These are phyloP conservation scores for Kryptolebias ocellatus DNA, from an alignment of 2,797 vertebrate species.

Conservation along the genomic window DNA sequence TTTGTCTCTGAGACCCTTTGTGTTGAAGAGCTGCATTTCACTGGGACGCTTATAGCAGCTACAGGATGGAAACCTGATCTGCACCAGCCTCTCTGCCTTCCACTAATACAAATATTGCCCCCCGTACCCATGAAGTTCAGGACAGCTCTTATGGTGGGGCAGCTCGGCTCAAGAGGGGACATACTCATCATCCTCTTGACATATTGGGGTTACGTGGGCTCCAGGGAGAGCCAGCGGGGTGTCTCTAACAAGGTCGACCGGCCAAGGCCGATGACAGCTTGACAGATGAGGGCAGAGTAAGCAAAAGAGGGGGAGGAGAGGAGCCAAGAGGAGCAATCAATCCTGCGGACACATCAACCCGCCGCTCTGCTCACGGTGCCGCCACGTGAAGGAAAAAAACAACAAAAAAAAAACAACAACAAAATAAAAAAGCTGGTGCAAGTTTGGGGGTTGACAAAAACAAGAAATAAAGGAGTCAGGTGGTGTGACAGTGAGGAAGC, in stretches of 20 bases:
- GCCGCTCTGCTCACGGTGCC: slow-evolving; percentile 20
- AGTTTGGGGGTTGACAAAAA: neutral
- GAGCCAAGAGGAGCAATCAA: slow-evolving; percentile 38
- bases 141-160: slow-evolving; percentile 35
- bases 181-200: slow-evolving; percentile 75
- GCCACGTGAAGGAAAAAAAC: slow-evolving; percentile 5
- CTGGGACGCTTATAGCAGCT: slow-evolving; percentile 23
- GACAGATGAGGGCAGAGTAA: slow-evolving; percentile 67
- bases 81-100: slow-evolving; percentile 30
- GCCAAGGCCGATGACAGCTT: slow-evolving; percentile 71
- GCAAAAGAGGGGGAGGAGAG: slow-evolving; percentile 44
- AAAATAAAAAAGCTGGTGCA: neutral
- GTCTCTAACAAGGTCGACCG: slow-evolving; percentile 71
- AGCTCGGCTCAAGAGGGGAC: slow-evolving; percentile 42
- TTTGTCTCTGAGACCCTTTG: slow-evolving; percentile 37
- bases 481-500: slow-evolving; percentile 8
- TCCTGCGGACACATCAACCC: slow-evolving; percentile 24
- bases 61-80: slow-evolving; percentile 57
- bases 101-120: slow-evolving; percentile 70
- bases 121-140: slow-evolving; percentile 56
- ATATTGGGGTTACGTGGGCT: slow-evolving; percentile 58
- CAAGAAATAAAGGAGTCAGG: slow-evolving; percentile 19
- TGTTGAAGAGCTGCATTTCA: slow-evolving; percentile 42
- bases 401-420: neutral
- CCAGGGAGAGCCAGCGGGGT: slow-evolving; percentile 21